Evolutionary conservation across 35 echinoderm and acorn worm genomes (phyloP).

Genomic region (Lytechinus variegatus): DNA sequence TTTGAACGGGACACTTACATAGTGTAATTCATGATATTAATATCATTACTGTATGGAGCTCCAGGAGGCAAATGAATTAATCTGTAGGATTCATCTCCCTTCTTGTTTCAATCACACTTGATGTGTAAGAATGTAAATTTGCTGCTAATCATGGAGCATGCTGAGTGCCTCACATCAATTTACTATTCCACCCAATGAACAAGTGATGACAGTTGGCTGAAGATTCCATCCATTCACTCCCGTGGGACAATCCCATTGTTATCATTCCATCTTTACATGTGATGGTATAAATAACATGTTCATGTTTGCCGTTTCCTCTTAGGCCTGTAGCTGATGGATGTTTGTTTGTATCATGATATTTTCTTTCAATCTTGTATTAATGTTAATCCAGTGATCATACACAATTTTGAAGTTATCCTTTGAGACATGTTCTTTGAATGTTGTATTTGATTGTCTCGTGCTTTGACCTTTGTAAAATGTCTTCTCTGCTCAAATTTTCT

Average conservation of each 20-base stretch:
- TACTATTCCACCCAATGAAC: not conserved
- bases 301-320: not conserved
- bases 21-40: not conserved
- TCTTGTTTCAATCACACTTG: not conserved
- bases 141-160: not conserved
- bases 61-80: not conserved
- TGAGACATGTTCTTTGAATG: not conserved
- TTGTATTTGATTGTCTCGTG: not conserved
- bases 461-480: too few relatives aligned
- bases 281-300: not conserved
- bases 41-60: not conserved
- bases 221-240: not conserved
- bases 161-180: slow-evolving; percentile 11
- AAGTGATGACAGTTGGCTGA: slow-evolving; percentile 17
- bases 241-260: not conserved
- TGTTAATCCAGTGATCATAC: not conserved
- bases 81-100: not conserved
- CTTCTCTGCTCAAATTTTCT: too few relatives aligned
- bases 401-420: not conserved
- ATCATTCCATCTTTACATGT: slow-evolving; percentile 12
- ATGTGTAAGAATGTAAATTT: slow-evolving; percentile 7
- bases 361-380: not conserved
- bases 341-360: not conserved
- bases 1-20: not conserved
- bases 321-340: not conserved